phyloP scores from a whole-genome alignment of 2,888 invertebrate genomes.

The Harpalus rubripes region DNA sequence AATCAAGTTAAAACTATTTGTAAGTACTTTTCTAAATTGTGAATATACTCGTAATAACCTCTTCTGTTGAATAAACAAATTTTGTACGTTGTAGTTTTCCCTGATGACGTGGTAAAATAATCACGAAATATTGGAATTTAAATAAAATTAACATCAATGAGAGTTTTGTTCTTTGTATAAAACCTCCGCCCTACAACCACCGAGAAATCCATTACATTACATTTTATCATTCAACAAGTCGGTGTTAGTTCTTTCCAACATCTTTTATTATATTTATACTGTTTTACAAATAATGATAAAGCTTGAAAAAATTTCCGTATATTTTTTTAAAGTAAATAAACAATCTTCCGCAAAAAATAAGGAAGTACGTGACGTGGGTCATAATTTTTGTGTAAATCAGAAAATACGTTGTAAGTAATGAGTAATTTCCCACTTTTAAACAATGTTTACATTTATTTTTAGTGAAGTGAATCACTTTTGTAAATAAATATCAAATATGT shows the following conservation, averaged over 20 bases:
- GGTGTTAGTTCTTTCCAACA: neutral
- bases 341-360: neutral
- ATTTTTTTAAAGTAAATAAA: neutral
- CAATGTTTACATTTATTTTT: constrained; percentile 7
- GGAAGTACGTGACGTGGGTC: neutral
- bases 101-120: no score
- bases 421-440: neutral
- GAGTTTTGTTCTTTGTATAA: no score
- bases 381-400: neutral
- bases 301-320: neutral
- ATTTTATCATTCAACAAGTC: no score
- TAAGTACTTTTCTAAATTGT: no score
- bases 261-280: neutral
- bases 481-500: constrained; percentile 1
- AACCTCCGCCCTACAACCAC: no score
- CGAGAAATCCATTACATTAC: no score
- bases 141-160: no score
- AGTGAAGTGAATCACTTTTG: neutral
- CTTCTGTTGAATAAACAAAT: no score
- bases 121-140: no score
- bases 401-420: constrained; percentile 3
- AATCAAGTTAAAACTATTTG: no score
- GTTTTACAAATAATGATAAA: neutral
- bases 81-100: no score
- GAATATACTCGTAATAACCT: no score